A percentile compares a stretch with the other conserved stretches of the same genome.
Evolutionary conservation across 2,888 invertebrate species (phyloP).

Genomic region (Punctoribates punctum): DNA sequence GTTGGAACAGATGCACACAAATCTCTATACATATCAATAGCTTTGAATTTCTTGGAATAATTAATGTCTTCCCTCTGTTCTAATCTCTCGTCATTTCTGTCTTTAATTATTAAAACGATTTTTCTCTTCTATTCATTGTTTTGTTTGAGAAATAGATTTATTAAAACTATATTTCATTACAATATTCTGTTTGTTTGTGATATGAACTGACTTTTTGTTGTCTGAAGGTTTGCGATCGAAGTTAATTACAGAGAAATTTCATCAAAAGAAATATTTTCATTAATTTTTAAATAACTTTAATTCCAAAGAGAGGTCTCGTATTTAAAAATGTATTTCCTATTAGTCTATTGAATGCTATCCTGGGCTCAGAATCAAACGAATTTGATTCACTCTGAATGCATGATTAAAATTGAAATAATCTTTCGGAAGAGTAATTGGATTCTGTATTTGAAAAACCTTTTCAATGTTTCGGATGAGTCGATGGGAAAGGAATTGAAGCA

Average conservation of each 20-base stretch:
- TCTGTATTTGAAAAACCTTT: not conserved
- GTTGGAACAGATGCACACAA: conserved; percentile 3
- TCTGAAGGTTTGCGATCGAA: not conserved
- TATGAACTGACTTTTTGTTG: not conserved
- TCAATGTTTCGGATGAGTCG: not conserved
- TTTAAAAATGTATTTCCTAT: not conserved
- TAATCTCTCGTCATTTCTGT: not conserved
- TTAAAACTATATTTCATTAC: too few relatives aligned
- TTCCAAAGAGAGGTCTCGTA: not conserved
- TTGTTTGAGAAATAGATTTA: too few relatives aligned
- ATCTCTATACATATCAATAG: not conserved
- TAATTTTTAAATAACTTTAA: conserved; percentile 8
- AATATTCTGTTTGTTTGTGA: not conserved
- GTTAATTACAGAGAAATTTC: not conserved
- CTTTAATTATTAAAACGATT: too few relatives aligned
- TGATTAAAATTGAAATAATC: conserved; percentile 12
- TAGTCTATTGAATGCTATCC: not conserved
- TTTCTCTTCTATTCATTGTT: too few relatives aligned
- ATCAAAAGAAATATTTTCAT: not conserved
- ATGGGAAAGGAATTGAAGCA: conserved; percentile 6
- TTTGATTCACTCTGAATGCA: not conserved
- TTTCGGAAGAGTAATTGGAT: not conserved
- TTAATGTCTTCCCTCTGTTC: conserved; percentile 16
- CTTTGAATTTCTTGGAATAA: not conserved
- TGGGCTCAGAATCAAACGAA: too few relatives aligned